A percentile compares a stretch with the other conserved stretches of the same genome.
These are phyloP conservation scores for Accipiter cooperii DNA, from an alignment of 2,113 vertebrate species.

Conservation along the genomic window DNA sequence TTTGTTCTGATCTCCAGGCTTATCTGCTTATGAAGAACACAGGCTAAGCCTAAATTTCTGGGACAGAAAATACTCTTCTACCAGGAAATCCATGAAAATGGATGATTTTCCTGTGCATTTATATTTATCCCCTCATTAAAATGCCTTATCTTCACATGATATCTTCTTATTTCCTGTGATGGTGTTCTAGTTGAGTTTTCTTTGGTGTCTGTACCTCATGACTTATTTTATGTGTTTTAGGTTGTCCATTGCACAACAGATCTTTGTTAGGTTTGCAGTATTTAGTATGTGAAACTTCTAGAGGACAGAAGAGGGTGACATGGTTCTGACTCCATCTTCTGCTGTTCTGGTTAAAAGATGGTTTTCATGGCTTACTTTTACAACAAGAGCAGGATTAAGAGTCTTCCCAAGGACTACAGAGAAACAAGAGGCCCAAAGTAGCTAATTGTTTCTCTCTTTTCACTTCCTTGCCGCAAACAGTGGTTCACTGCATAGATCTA, in stretches of 20 bases:
- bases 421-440: neutral
- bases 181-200: neutral
- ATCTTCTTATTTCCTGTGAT: neutral
- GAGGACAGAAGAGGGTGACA: neutral
- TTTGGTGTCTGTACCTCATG: neutral
- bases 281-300: neutral
- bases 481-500: neutral
- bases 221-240: neutral
- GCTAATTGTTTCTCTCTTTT: neutral
- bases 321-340: neutral
- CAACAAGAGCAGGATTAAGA: neutral
- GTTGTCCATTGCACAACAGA: neutral
- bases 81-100: neutral
- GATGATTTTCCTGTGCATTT: neutral
- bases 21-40: neutral
- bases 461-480: neutral
- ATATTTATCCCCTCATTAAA: neutral
- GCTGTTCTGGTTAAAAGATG: neutral
- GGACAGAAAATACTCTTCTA: neutral
- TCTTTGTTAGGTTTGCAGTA: neutral
- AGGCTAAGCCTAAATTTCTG: neutral
- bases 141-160: neutral
- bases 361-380: neutral
- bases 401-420: neutral
- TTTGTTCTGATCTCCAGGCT: neutral